Conservation (phyloP, 2,888 invertebrate species). For the Proisotoma minuta region DNA sequence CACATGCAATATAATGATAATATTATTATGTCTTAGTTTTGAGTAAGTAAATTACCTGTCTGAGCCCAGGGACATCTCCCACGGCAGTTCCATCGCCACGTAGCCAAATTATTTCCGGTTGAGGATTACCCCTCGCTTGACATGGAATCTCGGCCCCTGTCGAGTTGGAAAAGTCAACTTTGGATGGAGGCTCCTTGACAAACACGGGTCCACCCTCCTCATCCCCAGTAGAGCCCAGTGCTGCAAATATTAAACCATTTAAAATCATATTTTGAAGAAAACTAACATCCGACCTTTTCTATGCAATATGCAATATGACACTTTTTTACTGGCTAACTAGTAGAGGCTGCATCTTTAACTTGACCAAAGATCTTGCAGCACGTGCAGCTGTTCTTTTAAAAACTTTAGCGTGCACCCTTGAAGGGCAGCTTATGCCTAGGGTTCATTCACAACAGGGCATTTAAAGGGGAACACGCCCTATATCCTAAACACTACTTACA, state of each 20-base stretch:
- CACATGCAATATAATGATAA: no score
- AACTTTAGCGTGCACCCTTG: no score
- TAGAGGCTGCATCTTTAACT: background rate
- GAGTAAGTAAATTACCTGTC: constrained; percentile 61
- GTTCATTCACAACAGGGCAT: no score
- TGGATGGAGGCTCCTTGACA: constrained; percentile 83
- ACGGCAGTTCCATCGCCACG: constrained; percentile 85
- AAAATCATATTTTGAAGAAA: background rate
- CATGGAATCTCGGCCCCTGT: constrained; percentile 90
- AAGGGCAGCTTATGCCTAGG: no score
- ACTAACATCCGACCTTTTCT: no score
- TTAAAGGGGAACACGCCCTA: no score
- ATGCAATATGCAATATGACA: no score
- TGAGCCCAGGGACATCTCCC: constrained; percentile 80
- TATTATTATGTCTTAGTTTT: no score
- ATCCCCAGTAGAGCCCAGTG: constrained; percentile 37
- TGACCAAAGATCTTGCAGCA: background rate
- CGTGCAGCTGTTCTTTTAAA: constrained; percentile 12
- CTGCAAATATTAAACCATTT: background rate
- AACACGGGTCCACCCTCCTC: constrained; percentile 71
- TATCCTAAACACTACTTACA: no score
- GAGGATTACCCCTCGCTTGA: constrained; percentile 81
- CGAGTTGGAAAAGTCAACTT: constrained; percentile 89
- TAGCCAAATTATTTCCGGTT: constrained; percentile 89
- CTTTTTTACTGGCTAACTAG: no score